These are phyloP conservation scores for Hyles euphorbiae DNA, from an alignment of 1,140 invertebrate species.

Conservation along the genomic window DNA sequence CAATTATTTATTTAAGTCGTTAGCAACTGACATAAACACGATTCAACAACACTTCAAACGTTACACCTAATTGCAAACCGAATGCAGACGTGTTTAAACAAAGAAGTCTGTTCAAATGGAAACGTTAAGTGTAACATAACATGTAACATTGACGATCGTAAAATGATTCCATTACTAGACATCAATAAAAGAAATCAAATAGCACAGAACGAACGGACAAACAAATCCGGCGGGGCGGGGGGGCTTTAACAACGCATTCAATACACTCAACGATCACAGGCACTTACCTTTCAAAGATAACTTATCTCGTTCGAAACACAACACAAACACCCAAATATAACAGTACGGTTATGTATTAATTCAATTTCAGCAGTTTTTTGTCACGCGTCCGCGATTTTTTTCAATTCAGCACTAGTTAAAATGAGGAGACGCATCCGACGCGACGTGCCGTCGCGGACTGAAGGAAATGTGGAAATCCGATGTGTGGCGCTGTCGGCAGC, in stretches of 20 bases:
- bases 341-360: constrained; percentile 11
- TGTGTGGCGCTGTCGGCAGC: constrained; percentile 18
- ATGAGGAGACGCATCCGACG: constrained; percentile 20
- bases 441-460: constrained; percentile 42
- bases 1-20: no score
- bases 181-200: constrained; percentile 39
- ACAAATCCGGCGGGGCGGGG: constrained; percentile 48
- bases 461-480: constrained; percentile 29
- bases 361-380: constrained; percentile 30
- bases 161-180: constrained; percentile 30
- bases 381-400: constrained; percentile 29
- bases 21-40: no score
- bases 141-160: constrained; percentile 17
- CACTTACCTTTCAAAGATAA: constrained; percentile 39
- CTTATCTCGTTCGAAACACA: constrained; percentile 8
- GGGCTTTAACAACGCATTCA: constrained; percentile 42
- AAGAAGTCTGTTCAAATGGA: constrained; percentile 32
- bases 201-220: constrained; percentile 40
- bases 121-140: constrained; percentile 29
- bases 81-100: constrained; percentile 30
- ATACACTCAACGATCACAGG: constrained; percentile 18
- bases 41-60: no score
- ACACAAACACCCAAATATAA: background rate
- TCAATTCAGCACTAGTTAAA: constrained; percentile 11
- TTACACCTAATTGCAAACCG: constrained; percentile 7